phyloP scores from a whole-genome alignment of 2,797 vertebrate species.

The Novumbra hubbsi region DNA sequence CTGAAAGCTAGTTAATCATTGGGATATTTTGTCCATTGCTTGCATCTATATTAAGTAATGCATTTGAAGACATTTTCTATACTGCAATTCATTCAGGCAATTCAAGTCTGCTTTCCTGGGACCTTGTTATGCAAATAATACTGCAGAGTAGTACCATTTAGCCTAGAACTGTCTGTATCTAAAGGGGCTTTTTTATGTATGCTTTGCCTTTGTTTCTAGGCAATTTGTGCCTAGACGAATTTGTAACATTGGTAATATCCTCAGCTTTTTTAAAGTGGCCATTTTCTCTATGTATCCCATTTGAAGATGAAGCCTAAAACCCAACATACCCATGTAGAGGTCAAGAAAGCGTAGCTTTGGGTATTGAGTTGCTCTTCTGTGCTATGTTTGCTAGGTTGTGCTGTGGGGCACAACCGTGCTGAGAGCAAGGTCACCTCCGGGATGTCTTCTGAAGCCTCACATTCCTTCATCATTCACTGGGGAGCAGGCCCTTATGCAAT shows the following conservation, averaged over 20 bases:
- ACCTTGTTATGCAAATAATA: constrained; percentile 46
- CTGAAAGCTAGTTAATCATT: constrained; percentile 13
- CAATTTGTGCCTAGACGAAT: constrained; percentile 22
- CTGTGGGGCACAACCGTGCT: constrained; percentile 22
- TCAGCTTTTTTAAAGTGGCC: constrained; percentile 56
- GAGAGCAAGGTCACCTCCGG: constrained; percentile 41
- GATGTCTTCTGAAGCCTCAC: constrained; percentile 57
- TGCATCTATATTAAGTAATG: constrained; percentile 27
- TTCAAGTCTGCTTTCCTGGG: constrained; percentile 35
- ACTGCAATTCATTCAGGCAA: constrained; percentile 34
- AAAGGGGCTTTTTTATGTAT: constrained; percentile 34
- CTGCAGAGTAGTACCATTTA: constrained; percentile 16
- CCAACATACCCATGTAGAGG: constrained; percentile 52
- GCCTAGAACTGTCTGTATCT: constrained; percentile 29
- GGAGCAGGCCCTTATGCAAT: constrained; percentile 51
- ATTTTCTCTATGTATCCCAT: constrained; percentile 54
- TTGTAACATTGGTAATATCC: constrained; percentile 8
- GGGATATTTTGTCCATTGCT: constrained; percentile 31
- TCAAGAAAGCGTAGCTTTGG: constrained; percentile 34
- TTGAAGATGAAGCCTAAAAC: constrained; percentile 51
- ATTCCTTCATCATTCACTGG: constrained; percentile 53
- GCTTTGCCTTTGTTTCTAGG: constrained; percentile 23
- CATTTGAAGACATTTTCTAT: constrained; percentile 35
- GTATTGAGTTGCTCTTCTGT: constrained; percentile 25
- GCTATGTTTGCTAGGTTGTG: constrained; percentile 20